Base-by-base conservation (phyloP, 2,113 vertebrate species). In the Cisticola juncidis region DNA sequence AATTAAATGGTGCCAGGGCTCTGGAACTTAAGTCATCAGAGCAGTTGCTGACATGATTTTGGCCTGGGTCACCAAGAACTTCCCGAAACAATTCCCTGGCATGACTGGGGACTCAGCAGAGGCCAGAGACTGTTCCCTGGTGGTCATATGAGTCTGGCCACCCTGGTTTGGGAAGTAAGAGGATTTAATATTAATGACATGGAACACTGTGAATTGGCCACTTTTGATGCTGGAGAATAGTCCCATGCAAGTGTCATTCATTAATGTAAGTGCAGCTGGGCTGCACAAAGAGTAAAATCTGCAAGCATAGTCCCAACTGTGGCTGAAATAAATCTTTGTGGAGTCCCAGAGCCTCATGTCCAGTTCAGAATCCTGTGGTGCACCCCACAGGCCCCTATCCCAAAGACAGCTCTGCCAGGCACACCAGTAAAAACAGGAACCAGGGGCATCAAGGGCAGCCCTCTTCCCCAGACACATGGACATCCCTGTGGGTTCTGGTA, bases 81-180 rank as follows among this genome's bases (percentile, higher is more conserved):
- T 81, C 71, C 70, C 4, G 1, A 91, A 94, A 96, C 92, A 96
- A 96, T 96, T 94, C 88, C 9, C 40, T 94, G 90, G 78, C 92
- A 94, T 0, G 0, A 53, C 61, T 44, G 25, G 48, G 19, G 61
- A 79, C 70, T 90, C 57, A 74, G 73, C 65, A 96, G 90, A 91
- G 73, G 26, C 77, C 61, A 36, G 65, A n/a, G 78, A 65, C 35
- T 76, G 57, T 89, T 96, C 62, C 69, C 90, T 95, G 87, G 81
- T 95, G 87, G 70, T 76, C 20, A 2, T 58, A 48, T 0, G 10
- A 68, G 28, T 56, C 44, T 61, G 95, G 36, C 95, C 94, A 94
- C 84, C 92, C 95, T 81, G 90, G 71, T 87, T 68, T 31, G 57
- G 35, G 35, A 60, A 87, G 8, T 68, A 56, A 47, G 38, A 77